Percentiles rank a stretch among this genome's conserved stretches.
Evolutionary conservation across 2,113 vertebrate genomes (phyloP).

Genomic region (Solea senegalensis): DNA sequence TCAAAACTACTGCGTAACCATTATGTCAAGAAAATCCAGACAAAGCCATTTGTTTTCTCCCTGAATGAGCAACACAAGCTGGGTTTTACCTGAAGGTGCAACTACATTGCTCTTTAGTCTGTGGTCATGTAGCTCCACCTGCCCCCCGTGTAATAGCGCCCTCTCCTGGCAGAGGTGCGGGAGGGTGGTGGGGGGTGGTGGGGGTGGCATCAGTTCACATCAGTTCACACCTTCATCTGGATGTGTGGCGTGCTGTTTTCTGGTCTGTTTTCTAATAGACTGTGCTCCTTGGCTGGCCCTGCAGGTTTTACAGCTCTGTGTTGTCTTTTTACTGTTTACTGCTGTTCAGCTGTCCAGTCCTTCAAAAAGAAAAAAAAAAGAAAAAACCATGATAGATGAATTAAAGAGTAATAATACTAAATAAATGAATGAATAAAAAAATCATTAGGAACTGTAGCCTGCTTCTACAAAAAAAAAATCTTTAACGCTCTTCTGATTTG

Average conservation of each 20-base stretch:
- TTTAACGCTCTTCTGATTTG: constrained; percentile 81
- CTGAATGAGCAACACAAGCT: constrained; percentile 65
- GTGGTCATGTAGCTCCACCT: constrained; percentile 51
- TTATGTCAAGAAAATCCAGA: constrained; percentile 4
- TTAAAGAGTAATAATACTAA: neutral
- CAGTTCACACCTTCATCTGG: constrained; percentile 56
- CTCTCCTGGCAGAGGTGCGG: constrained; percentile 39
- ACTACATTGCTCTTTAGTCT: constrained; percentile 36
- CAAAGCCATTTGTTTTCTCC: constrained; percentile 60
- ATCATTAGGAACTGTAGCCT: constrained; percentile 68
- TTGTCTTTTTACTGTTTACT: constrained; percentile 77
- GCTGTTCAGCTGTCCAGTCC: constrained; percentile 69
- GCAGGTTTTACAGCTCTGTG: constrained; percentile 73
- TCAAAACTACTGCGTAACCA: constrained; percentile 5
- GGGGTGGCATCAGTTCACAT: constrained; percentile 3
- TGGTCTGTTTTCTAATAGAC: constrained; percentile 60
- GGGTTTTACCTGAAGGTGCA: constrained; percentile 40
- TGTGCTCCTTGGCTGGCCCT: constrained; percentile 71
- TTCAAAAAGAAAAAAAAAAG: constrained; percentile 34
- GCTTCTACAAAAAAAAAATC: constrained; percentile 67
- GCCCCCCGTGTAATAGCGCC: constrained; percentile 47
- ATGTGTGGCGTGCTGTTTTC: constrained; percentile 58
- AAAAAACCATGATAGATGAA: constrained; percentile 9
- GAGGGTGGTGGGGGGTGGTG: neutral
- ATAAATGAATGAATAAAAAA: constrained; percentile 31